Evolutionary conservation across 2,888 invertebrate species (phyloP).

Genomic region (Leistus spinibarbis): DNA sequence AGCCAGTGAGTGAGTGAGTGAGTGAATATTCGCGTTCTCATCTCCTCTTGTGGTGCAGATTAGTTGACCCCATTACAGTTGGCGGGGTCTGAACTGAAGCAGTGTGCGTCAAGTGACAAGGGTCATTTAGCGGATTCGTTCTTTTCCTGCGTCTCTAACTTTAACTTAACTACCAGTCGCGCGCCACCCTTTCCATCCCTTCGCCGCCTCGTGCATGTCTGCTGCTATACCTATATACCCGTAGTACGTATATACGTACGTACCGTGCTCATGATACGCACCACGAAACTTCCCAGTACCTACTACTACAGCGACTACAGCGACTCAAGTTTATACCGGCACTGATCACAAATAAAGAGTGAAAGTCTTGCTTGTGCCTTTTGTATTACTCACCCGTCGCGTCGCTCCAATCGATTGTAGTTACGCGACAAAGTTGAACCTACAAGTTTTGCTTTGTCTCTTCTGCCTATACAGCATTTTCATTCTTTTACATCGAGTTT

Average conservation of each 20-base stretch:
- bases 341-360: conserved; percentile 10
- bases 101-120: conserved; percentile 22
- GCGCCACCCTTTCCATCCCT: not conserved
- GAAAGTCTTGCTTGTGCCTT: conserved; percentile 9
- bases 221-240: not conserved
- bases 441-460: too few species aligned
- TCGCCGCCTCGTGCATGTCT: not conserved
- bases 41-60: not conserved
- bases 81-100: not conserved
- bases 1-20: not conserved
- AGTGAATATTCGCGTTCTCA: not conserved
- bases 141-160: conserved; percentile 18
- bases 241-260: not conserved
- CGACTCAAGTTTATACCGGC: conserved; percentile 3
- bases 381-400: too few species aligned
- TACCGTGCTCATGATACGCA: conserved; percentile 1
- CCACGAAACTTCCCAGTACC: not conserved
- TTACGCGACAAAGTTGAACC: too few species aligned
- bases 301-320: not conserved
- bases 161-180: conserved; percentile 1
- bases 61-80: conserved; percentile 8
- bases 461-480: too few species aligned
- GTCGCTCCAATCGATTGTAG: too few species aligned
- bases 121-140: conserved; percentile 28
- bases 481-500: too few species aligned